These are phyloP conservation scores for Prorops nasuta DNA, from an alignment of 1,140 invertebrate genomes.

Conservation along the genomic window DNA sequence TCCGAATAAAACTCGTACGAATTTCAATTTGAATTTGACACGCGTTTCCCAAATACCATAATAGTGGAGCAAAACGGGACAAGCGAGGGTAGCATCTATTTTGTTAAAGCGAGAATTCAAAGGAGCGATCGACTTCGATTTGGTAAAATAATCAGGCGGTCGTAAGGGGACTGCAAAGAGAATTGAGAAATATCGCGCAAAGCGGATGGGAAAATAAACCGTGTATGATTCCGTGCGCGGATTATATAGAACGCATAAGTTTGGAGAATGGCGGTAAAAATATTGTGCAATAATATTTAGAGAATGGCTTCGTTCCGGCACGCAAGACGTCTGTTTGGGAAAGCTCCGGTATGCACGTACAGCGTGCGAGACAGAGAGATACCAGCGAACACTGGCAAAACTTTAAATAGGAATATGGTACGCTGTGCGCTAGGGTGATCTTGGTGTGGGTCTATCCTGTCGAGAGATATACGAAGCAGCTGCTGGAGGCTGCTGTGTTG, in stretches of 20 bases:
- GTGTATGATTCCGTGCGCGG: not conserved
- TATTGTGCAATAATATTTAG: conserved; percentile 42
- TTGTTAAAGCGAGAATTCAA: too few relatives aligned
- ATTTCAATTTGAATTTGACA: too few relatives aligned
- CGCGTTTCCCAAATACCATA: too few relatives aligned
- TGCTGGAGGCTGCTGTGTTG: conserved; percentile 21
- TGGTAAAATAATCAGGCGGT: too few relatives aligned
- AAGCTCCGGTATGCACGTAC: conserved; percentile 12
- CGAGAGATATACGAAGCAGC: conserved; percentile 42
- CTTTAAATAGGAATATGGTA: conserved; percentile 4
- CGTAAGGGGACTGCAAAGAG: too few relatives aligned
- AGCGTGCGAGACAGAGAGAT: conserved; percentile 10
- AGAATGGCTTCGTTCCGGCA: conserved; percentile 31
- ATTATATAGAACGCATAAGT: not conserved
- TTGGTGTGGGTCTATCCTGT: conserved; percentile 34
- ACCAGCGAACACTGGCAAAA: conserved; percentile 3
- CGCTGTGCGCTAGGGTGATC: conserved; percentile 16
- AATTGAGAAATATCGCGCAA: too few relatives aligned
- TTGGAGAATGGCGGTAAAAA: conserved; percentile 25
- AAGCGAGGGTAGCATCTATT: too few relatives aligned
- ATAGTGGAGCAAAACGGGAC: too few relatives aligned
- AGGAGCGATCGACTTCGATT: too few relatives aligned
- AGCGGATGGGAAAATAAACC: conserved; percentile 9
- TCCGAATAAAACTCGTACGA: too few relatives aligned
- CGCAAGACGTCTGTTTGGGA: conserved; percentile 19